Evolutionary conservation across 2,797 vertebrate species (phyloP).

Genomic region (Semotilus atromaculatus): DNA sequence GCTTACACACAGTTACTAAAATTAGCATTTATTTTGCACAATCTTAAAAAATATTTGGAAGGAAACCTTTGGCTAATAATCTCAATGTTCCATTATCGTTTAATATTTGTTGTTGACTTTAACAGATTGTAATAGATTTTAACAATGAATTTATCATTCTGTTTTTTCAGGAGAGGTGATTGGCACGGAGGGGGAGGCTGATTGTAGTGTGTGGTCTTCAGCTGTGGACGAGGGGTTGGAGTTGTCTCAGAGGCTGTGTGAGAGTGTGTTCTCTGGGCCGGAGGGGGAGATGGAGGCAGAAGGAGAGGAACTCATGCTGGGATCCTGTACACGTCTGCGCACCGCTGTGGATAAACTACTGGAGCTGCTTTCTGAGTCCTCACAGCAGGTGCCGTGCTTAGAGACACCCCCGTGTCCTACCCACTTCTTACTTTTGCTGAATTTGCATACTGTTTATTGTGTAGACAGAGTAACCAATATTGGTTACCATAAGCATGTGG

Average conservation of each 20-base stretch:
- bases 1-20: no score
- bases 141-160: neutral
- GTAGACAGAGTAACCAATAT: neutral
- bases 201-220: conserved; percentile 70
- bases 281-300: conserved; percentile 77
- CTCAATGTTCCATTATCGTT: neutral
- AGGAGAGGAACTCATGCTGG: conserved; percentile 82
- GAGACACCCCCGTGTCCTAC: neutral
- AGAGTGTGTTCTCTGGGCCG: conserved; percentile 87
- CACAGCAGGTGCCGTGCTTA: conserved; percentile 80
- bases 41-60: neutral
- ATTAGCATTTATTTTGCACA: no score
- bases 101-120: neutral
- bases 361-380: conserved; percentile 86
- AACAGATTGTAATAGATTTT: neutral
- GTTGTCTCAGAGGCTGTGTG: conserved; percentile 88
- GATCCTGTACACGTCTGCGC: conserved; percentile 79
- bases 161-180: conserved; percentile 54
- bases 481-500: neutral
- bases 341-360: conserved; percentile 86
- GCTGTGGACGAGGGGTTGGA: conserved; percentile 79
- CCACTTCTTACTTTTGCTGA: no score
- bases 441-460: neutral
- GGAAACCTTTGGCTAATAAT: neutral
- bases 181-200: conserved; percentile 62